phyloP scores from a whole-genome alignment of 2,888 invertebrate species.

The Scotopteryx bipunctaria region DNA sequence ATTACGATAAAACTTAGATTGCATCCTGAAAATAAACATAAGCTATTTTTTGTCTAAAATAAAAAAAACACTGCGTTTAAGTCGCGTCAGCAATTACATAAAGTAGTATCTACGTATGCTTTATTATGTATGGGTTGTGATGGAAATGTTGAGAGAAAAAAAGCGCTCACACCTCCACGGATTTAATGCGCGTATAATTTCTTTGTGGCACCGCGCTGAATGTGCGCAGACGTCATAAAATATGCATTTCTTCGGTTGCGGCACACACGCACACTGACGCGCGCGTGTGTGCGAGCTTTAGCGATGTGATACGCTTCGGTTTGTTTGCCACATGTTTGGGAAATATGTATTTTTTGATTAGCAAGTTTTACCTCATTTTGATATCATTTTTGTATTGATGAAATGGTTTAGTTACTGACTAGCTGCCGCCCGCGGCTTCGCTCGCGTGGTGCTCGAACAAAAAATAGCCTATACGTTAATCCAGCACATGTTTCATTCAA shows the following conservation, averaged over 20 bases:
- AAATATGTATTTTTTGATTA: not conserved
- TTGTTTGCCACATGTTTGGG: conserved; percentile 16
- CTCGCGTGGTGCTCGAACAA: too few relatives aligned
- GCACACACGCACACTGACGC: conserved; percentile 49
- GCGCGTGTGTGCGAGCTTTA: conserved; percentile 30
- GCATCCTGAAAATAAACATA: too few relatives aligned
- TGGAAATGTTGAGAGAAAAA: conserved; percentile 54
- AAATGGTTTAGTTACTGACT: too few relatives aligned
- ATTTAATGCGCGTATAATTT: conserved; percentile 83
- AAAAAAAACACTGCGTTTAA: too few relatives aligned
- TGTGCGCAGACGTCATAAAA: conserved; percentile 83
- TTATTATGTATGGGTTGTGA: conserved; percentile 41
- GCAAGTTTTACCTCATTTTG: too few relatives aligned
- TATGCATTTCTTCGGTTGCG: conserved; percentile 80
- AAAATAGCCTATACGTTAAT: too few relatives aligned
- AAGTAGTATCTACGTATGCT: not conserved
- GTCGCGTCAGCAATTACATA: too few relatives aligned
- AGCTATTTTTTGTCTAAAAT: too few relatives aligned
- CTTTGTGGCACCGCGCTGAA: conserved; percentile 83
- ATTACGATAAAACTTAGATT: too few relatives aligned
- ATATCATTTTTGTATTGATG: too few relatives aligned
- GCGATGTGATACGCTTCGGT: conserved; percentile 31
- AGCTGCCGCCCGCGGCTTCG: too few relatives aligned
- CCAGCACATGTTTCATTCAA: too few relatives aligned
- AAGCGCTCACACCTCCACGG: conserved; percentile 75